A percentile compares a stretch with the other conserved stretches of the same genome.
phyloP scores from a whole-genome alignment of 2,888 invertebrate species.

The Fragum whitleyi region DNA sequence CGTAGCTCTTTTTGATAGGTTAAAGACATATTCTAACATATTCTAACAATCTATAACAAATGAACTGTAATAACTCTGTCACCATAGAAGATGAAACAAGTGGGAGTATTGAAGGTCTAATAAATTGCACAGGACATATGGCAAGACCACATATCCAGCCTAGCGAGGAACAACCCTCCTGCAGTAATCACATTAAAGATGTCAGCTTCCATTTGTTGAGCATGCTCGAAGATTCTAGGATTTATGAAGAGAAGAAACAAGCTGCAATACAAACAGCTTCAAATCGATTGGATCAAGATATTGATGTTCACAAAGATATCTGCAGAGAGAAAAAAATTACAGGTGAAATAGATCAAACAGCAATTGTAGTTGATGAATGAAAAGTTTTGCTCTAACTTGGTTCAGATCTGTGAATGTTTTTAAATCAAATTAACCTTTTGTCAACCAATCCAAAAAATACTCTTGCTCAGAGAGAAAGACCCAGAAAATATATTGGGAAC shows the following conservation, averaged over 20 bases:
- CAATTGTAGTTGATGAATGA: too few relatives aligned
- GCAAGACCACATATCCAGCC: neutral
- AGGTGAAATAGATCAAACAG: neutral
- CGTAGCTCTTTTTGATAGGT: neutral
- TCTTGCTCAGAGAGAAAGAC: too few relatives aligned
- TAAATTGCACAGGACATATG: neutral
- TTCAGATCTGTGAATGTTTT: too few relatives aligned
- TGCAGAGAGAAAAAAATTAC: neutral
- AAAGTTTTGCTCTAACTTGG: too few relatives aligned
- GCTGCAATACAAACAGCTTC: neutral
- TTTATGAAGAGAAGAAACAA: neutral
- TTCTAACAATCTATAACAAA: neutral
- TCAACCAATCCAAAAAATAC: too few relatives aligned
- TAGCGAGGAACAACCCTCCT: neutral
- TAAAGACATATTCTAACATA: neutral
- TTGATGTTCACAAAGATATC: neutral
- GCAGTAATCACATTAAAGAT: neutral
- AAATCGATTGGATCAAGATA: neutral
- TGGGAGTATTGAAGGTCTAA: neutral
- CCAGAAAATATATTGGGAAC: too few relatives aligned
- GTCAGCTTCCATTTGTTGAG: neutral
- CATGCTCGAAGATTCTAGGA: neutral
- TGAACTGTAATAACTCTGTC: constrained; percentile 14
- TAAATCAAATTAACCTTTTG: too few relatives aligned
- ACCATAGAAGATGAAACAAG: neutral